A percentile compares a stretch with the other conserved stretches of the same genome.
phyloP scores from a whole-genome alignment of 2,797 vertebrate genomes.

The Pseudochaenichthys georgianus region DNA sequence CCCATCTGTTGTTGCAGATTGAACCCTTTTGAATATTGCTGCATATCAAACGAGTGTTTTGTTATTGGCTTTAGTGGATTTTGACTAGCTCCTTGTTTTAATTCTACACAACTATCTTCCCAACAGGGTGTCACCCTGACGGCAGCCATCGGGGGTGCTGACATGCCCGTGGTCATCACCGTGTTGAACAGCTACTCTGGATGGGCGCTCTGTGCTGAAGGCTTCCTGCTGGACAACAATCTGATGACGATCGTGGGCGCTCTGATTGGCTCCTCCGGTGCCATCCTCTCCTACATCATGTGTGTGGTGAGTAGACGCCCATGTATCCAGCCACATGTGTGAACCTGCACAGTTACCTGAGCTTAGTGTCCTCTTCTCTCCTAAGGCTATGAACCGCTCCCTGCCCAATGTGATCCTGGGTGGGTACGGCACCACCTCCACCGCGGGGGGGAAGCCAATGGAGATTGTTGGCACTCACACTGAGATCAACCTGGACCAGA shows the following conservation, averaged over 20 bases:
- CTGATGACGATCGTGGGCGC: conserved; percentile 86
- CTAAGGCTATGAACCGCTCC: conserved; percentile 85
- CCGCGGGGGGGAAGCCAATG: conserved; percentile 84
- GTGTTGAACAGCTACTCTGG: conserved; percentile 87
- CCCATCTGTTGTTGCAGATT: neutral
- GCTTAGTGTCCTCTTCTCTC: neutral
- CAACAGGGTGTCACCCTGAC: conserved; percentile 85
- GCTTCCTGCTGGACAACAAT: conserved; percentile 87
- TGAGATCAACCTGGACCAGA: conserved; percentile 85
- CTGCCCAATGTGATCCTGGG: conserved; percentile 87
- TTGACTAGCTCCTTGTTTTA: neutral
- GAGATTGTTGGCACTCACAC: conserved; percentile 86
- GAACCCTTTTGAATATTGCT: neutral
- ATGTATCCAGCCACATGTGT: neutral
- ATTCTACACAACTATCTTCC: neutral
- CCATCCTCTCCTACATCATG: conserved; percentile 87
- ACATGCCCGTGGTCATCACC: conserved; percentile 88
- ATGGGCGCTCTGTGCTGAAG: conserved; percentile 87
- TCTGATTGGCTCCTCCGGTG: conserved; percentile 86
- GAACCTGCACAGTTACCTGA: neutral
- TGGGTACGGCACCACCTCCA: conserved; percentile 83
- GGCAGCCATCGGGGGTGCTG: conserved; percentile 86
- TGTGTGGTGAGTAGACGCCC: conserved; percentile 81
- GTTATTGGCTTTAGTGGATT: neutral
- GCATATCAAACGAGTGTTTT: neutral